Conservation (phyloP, 2,888 invertebrate genomes). For the Acrocyrtus sp. region DNA sequence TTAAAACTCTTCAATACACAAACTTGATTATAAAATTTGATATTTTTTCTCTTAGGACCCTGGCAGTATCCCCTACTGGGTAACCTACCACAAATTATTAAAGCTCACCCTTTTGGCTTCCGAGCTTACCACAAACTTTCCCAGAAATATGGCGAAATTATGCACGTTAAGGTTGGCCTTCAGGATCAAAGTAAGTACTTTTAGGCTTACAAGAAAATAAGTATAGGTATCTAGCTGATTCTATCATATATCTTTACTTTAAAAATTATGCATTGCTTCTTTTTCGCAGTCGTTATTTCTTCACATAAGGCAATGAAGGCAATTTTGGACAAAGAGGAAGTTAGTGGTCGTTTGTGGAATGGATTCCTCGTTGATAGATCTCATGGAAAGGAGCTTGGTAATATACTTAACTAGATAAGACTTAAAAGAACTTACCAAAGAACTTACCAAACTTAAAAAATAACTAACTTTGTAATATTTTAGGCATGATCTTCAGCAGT, state of each 20-base stretch:
- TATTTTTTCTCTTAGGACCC: slow-evolving; percentile 38
- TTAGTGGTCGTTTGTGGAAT: slow-evolving; percentile 57
- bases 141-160: slow-evolving; percentile 56
- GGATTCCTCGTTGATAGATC: slow-evolving; percentile 59
- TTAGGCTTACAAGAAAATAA: neutral
- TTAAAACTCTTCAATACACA: no score
- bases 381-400: slow-evolving; percentile 59
- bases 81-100: slow-evolving; percentile 56
- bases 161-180: slow-evolving; percentile 56
- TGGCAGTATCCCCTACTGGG: slow-evolving; percentile 49
- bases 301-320: slow-evolving; percentile 50
- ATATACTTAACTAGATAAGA: no score
- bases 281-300: slow-evolving; percentile 47
- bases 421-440: no score
- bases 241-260: neutral
- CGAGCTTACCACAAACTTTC: slow-evolving; percentile 55
- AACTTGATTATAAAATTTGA: no score
- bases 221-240: neutral
- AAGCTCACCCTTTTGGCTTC: slow-evolving; percentile 49
- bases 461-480: no score
- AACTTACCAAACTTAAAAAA: no score
- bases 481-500: slow-evolving; percentile 42
- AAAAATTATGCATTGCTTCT: neutral
- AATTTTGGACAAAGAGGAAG: slow-evolving; percentile 50
- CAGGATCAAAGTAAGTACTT: slow-evolving; percentile 55